phyloP scores from a whole-genome alignment of 2,113 vertebrate genomes.

The Eira barbara region DNA sequence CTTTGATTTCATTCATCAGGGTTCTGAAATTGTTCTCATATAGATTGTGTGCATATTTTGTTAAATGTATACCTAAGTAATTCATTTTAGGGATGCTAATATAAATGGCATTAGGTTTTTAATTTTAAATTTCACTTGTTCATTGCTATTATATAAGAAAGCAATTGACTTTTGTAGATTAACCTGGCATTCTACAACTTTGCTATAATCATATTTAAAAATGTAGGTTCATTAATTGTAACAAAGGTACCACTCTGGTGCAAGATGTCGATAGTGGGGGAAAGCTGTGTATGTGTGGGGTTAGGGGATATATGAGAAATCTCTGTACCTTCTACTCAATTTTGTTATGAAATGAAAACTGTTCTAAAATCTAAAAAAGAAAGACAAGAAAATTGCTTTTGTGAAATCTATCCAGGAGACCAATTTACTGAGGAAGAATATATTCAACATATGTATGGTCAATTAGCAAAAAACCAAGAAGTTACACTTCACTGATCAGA shows the following conservation, averaged over 20 bases:
- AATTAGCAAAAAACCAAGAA: not conserved
- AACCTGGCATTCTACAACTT: not conserved
- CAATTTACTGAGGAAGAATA: not conserved
- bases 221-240: not conserved
- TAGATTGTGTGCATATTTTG: not conserved
- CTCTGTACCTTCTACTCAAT: not conserved
- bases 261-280: not conserved
- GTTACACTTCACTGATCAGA: not conserved
- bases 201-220: not conserved
- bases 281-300: not conserved
- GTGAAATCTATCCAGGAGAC: not conserved
- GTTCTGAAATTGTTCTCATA: not conserved
- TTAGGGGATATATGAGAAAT: not conserved
- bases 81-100: not conserved
- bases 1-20: not conserved
- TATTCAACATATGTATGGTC: not conserved
- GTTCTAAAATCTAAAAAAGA: not conserved
- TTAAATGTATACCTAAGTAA: not conserved
- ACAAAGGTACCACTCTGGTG: not conserved
- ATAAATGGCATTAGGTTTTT: not conserved
- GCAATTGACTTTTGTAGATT: not conserved
- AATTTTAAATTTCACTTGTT: not conserved
- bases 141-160: not conserved
- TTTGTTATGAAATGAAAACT: not conserved
- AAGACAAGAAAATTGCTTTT: not conserved